Evolutionary conservation across 2,113 vertebrate species (phyloP).

Genomic region (Tragelaphus imberbis): DNA sequence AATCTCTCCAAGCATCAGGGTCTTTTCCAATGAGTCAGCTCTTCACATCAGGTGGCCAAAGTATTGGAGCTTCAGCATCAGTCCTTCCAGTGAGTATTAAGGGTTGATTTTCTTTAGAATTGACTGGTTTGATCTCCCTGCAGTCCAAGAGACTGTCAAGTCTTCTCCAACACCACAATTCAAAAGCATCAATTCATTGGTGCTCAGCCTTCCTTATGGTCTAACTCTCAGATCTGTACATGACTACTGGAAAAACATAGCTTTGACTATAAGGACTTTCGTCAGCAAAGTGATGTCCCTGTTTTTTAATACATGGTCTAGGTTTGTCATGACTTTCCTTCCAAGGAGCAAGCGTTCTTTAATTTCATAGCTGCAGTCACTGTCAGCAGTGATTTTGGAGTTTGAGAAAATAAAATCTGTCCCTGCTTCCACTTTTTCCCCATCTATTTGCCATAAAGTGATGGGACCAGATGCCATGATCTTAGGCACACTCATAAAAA

Average conservation of each 20-base stretch:
- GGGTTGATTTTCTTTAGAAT: background rate
- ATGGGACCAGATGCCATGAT: background rate
- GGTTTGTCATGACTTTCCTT: background rate
- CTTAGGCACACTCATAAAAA: slow-evolving; percentile 21
- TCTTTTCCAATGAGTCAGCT: background rate
- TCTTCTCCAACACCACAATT: background rate
- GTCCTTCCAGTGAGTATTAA: background rate
- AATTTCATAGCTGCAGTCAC: background rate
- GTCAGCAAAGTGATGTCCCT: background rate
- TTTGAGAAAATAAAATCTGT: background rate
- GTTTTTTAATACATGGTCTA: background rate
- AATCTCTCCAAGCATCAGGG: background rate
- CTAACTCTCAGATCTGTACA: background rate
- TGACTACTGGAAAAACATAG: background rate
- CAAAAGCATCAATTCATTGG: background rate
- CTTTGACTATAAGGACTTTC: background rate
- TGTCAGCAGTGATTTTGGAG: background rate
- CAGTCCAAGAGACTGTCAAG: background rate
- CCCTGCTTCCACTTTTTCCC: background rate
- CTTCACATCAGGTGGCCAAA: background rate
- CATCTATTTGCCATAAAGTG: background rate
- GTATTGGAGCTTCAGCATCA: background rate
- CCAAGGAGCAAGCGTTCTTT: background rate
- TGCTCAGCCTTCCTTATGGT: background rate
- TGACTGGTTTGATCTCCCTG: background rate